Base-by-base conservation (phyloP, 2,113 vertebrate genomes). In the Thalassarche chlororhynchos region DNA sequence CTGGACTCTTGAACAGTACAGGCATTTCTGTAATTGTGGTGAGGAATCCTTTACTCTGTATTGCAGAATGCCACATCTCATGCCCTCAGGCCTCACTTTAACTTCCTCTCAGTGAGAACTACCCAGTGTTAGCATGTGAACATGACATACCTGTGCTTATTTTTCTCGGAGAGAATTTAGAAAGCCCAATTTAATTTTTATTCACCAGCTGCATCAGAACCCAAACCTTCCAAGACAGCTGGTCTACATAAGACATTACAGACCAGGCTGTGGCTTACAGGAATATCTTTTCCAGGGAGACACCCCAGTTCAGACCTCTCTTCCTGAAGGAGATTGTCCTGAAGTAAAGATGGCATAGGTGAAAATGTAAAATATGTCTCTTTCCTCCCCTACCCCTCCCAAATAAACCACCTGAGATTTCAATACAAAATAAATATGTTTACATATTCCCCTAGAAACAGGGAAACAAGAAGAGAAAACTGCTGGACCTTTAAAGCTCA, bases 311-410 rank as follows among this genome's bases (percentile, higher is more conserved):
- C 40, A 84, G 12, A 57, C 10, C 7, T 38, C 19, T 84, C 1
- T 42, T 69, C 26, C 17, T 60, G 24, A 81, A 64, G 25, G 24
- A 57, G 6, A 55, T 64, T 44, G 25, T 46, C 29, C 25, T 55
- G 38, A 77, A 68, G 4, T 62, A 71, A 84, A 75, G 18, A 21
- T 54, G 31, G 9, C 24, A 52, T 11, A 31, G 12, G 4, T 19
- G 21, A 51, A 84, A 66, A 79, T 9, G 9, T n/a, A 60, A 54
- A 60, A 58, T 8, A 8, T 17, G 2, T 31, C 36, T 62, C 15
- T 85, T 34, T 21, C 10, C 11, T 4, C 4, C 10, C 2, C 4
- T 7, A 5, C 19, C 3, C 29, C 18, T 2, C 7, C 18, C 5
- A 17, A 24, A n/a, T 36, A 84, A 79, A 28, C 3, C 31, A 68